Evolutionary conservation across 1,140 invertebrate genomes (phyloP).

Genomic region (Maniola jurtina): DNA sequence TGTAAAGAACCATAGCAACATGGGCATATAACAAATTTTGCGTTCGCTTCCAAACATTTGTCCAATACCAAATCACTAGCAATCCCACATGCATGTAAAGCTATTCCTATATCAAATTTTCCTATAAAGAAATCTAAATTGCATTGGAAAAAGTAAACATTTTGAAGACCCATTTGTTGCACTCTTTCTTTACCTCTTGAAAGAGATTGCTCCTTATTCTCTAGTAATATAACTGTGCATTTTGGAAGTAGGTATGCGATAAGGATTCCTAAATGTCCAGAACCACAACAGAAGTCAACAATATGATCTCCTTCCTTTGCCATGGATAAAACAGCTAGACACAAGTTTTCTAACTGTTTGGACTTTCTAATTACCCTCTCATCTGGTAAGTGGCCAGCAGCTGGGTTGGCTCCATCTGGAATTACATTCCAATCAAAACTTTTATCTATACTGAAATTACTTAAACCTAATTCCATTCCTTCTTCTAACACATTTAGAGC

Average conservation of each 20-base stretch:
- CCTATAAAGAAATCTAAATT: conserved; percentile 92
- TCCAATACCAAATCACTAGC: conserved; percentile 95
- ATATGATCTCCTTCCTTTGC: conserved; percentile 83
- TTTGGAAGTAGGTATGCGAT: conserved; percentile 89
- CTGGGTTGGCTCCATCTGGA: conserved; percentile 86
- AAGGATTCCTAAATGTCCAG: conserved; percentile 94
- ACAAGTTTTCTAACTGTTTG: conserved; percentile 93
- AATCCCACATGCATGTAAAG: conserved; percentile 95
- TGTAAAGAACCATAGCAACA: conserved; percentile 96
- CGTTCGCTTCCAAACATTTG: conserved; percentile 86
- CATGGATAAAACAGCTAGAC: conserved; percentile 86
- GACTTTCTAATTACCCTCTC: conserved; percentile 88
- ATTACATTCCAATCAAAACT: conserved; percentile 80
- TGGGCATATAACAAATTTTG: conserved; percentile 93
- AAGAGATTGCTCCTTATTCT: conserved; percentile 95
- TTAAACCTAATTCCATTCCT: conserved; percentile 65
- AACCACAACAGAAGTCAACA: conserved; percentile 97
- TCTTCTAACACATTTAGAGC: conserved; percentile 74
- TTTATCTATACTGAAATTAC: conserved; percentile 46
- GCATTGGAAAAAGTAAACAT: conserved; percentile 91
- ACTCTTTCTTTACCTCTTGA: conserved; percentile 86
- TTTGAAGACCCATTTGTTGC: conserved; percentile 83
- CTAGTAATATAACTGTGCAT: conserved; percentile 89
- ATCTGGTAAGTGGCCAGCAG: conserved; percentile 87
- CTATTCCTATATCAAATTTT: conserved; percentile 90